Evolutionary conservation across 23 tunicate species (phyloP), one percentile per base, ranked within the genome.

Genomic region (Ciona savignyi): DNA sequence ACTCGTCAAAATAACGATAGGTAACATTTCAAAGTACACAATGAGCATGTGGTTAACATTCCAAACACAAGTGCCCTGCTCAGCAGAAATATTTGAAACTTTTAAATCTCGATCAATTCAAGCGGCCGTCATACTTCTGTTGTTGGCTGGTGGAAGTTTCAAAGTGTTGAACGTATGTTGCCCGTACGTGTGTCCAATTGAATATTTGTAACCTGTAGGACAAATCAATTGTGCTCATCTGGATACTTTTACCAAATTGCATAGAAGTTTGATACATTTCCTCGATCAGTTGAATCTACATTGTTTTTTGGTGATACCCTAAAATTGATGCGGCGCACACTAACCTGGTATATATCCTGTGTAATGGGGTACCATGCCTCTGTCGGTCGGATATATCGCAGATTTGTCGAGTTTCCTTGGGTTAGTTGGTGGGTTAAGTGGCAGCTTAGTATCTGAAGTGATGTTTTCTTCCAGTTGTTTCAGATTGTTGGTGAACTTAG

Each of bases 341-440:
- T 35, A 77, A 90, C 97, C 97, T 83, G 97, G 97, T 19, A 90
- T 90, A 70, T 90, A 90, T 49, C 97, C 97, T 20, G 97, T 90
- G 70, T 90, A 90, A 32, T 90, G 86, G 29, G 97, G 97, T 19
- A 90, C 65, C 97, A 90, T 90, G 35, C 97, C 97, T 1, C 21
- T 74, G 67, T 78, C 71, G 11, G 66, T 27, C 25, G 89, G 89
- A 67, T 90, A 90, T 49, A 90, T 75, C 11, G 60, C 64, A 11
- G 85, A 74, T 33, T 90, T 90, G 23, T 70, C 75, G 22, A 29
- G 48, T 33, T 31, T 60, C n/a, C n/a, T n/a, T n/a, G n/a, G n/a
- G 29, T 30, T 51, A 1, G 28, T 26, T 26, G 4, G 25, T 49
- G 15, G 15, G 4, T 4, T 25, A 11, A 78, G 84, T 30, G 49